Base-by-base conservation (phyloP, 2,113 vertebrate species). In the Muntiacus reevesi region DNA sequence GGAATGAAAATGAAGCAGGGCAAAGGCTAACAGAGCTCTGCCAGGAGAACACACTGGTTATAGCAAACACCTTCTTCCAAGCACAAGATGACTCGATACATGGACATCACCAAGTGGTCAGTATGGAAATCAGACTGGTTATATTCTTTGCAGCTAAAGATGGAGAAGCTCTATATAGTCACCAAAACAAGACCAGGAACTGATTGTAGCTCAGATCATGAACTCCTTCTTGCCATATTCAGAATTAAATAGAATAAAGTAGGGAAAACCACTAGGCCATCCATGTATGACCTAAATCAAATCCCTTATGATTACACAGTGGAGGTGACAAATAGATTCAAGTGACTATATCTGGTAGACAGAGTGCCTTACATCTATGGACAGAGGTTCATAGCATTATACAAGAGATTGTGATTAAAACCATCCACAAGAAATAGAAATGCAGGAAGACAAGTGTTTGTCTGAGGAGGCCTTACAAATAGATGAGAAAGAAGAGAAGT, bases 131-230 rank as follows among this genome's bases (percentile, higher is more conserved):
- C n/a, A 36, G 64, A 71, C 36, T 71, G 64, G 21, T 71, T 71
- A 36, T 67, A 67, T 67, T 67, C n/a, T 67, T 67, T 67, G 64
- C 17, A 36, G 64, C 64, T 0, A 0, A 36, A 71, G n/a, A 71
- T 21, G 64, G n/a, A 21, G 17, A 36, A 36, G 64, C 33, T 71
- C 2, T 11, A 71, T 71, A 11, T 9, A 71, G 64, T 36, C 64
- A 11, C 4, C n/a, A 36, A 21, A 71, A 21, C n/a, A 36, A 21
- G n/a, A 71, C n/a, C 0, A 0, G n/a, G 4, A 71, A 17, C n/a
- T 71, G 64, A 0, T 17, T 36, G 4, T 71, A n/a, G 33, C 16
- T 71, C 33, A 36, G 64, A 36, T 71, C n/a, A 36, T 36, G 8
- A 36, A 2, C 9, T 36, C n/a, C 17, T 36, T 36, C 21, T 71